Evolutionary conservation across 2,888 invertebrate genomes (phyloP).

Genomic region (Chymomyza fuscimana): DNA sequence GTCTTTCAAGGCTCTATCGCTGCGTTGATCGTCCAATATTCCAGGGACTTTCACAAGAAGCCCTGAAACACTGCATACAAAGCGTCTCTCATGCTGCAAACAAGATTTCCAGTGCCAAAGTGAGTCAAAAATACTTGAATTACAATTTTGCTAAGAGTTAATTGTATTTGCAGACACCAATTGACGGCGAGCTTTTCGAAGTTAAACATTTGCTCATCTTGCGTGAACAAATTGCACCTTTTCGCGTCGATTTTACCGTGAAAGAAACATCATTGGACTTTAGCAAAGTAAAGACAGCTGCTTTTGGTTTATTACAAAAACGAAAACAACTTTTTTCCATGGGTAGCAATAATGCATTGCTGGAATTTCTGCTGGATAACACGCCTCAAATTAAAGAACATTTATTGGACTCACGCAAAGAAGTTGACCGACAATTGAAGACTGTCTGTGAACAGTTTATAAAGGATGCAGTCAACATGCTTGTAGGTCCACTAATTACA

Average conservation of each 20-base stretch:
- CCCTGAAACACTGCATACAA: conserved; percentile 93
- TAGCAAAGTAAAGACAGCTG: conserved; percentile 93
- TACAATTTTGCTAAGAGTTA: neutral
- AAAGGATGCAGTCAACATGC: conserved; percentile 86
- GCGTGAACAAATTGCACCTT: conserved; percentile 98
- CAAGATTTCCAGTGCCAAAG: conserved; percentile 88
- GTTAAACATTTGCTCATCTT: conserved; percentile 98
- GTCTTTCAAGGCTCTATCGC: conserved; percentile 91
- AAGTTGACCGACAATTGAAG: conserved; percentile 96
- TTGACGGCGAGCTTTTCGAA: conserved; percentile 98
- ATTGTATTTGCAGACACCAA: conserved; percentile 81
- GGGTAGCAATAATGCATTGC: conserved; percentile 92
- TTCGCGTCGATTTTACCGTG: conserved; percentile 95
- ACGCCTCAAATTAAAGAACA: conserved; percentile 96
- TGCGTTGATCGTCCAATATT: conserved; percentile 97
- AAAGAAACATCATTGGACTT: conserved; percentile 97
- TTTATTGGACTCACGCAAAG: conserved; percentile 95
- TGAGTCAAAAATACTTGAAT: conserved; percentile 58
- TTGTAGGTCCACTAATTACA: conserved; percentile 87
- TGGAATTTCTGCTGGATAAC: conserved; percentile 95
- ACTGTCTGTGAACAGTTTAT: conserved; percentile 94
- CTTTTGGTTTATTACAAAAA: conserved; percentile 87
- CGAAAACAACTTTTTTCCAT: conserved; percentile 92
- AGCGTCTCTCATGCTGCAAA: conserved; percentile 91
- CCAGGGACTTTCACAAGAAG: conserved; percentile 98